Conservation (phyloP, 2,888 invertebrate species). For the Malthinus seriepunctatus region DNA sequence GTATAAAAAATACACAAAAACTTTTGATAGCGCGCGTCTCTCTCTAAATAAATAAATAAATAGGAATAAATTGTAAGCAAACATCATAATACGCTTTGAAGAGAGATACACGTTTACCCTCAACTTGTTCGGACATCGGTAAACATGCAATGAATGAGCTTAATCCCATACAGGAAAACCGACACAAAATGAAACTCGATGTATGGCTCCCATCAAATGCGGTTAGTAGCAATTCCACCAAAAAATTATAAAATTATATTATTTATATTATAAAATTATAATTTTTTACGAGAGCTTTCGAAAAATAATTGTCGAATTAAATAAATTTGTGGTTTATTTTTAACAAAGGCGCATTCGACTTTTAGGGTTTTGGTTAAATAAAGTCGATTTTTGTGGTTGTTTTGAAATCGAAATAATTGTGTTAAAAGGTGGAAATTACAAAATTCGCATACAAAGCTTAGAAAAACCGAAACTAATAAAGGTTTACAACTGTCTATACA, state of each 20-base stretch:
- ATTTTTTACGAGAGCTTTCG: too few species aligned
- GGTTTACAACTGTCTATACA: slow-evolving; percentile 34
- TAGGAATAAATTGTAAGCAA: slow-evolving; percentile 8
- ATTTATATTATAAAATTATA: not conserved
- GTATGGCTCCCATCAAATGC: not conserved
- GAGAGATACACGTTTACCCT: slow-evolving; percentile 17
- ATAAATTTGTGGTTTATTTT: too few species aligned
- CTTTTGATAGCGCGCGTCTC: too few species aligned
- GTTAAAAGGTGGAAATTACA: slow-evolving; percentile 21
- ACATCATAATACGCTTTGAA: slow-evolving; percentile 22
- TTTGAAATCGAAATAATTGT: not conserved
- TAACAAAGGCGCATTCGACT: not conserved
- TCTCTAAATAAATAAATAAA: slow-evolving; percentile 2
- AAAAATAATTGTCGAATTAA: too few species aligned
- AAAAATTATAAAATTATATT: not conserved
- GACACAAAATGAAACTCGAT: slow-evolving; percentile 20
- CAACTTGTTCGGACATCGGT: slow-evolving; percentile 23
- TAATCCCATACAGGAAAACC: slow-evolving; percentile 30
- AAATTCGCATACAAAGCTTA: slow-evolving; percentile 18
- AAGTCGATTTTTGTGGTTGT: not conserved
- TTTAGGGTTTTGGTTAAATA: not conserved
- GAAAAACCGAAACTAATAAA: slow-evolving; percentile 30
- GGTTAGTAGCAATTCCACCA: slow-evolving; percentile 19
- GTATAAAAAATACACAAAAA: not conserved
- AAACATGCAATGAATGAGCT: slow-evolving; percentile 33